These are phyloP conservation scores for Apamea anceps DNA, from an alignment of 2,888 invertebrate species.

Conservation along the genomic window DNA sequence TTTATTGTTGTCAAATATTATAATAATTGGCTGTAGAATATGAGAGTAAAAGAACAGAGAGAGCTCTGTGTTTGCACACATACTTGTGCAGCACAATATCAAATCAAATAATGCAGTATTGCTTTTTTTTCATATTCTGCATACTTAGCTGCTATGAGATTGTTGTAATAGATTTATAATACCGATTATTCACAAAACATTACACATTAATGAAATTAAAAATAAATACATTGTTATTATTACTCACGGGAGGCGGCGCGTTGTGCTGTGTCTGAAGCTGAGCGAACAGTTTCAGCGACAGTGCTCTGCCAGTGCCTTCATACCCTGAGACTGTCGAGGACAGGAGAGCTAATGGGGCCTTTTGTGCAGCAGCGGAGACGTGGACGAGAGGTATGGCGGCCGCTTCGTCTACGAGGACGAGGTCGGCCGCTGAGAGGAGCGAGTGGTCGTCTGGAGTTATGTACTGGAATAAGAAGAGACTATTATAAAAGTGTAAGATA, in stretches of 20 bases:
- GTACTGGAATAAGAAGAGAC: conserved; percentile 91
- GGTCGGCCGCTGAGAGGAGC: conserved; percentile 97
- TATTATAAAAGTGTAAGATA: background rate
- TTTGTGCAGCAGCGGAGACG: conserved; percentile 96
- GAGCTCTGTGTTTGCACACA: too few relatives aligned
- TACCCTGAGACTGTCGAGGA: conserved; percentile 99
- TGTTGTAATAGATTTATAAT: background rate
- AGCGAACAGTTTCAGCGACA: conserved; percentile 98
- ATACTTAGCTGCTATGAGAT: background rate
- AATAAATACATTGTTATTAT: background rate
- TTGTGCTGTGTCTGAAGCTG: conserved; percentile 93
- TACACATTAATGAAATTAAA: background rate
- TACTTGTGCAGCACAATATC: too few relatives aligned
- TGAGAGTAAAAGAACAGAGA: background rate
- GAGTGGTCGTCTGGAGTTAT: conserved; percentile 98
- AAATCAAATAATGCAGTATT: too few relatives aligned
- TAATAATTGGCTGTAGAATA: too few relatives aligned
- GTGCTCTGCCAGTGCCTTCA: conserved; percentile 99
- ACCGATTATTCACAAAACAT: background rate
- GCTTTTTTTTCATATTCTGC: background rate
- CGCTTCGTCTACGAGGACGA: conserved; percentile 99
- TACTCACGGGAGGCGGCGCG: conserved; percentile 90
- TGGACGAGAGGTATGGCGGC: conserved; percentile 99
- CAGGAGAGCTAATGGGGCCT: conserved; percentile 98
- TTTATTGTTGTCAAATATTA: background rate